phyloP scores from a whole-genome alignment of 1,140 invertebrate genomes.

The Theocolax elegans region DNA sequence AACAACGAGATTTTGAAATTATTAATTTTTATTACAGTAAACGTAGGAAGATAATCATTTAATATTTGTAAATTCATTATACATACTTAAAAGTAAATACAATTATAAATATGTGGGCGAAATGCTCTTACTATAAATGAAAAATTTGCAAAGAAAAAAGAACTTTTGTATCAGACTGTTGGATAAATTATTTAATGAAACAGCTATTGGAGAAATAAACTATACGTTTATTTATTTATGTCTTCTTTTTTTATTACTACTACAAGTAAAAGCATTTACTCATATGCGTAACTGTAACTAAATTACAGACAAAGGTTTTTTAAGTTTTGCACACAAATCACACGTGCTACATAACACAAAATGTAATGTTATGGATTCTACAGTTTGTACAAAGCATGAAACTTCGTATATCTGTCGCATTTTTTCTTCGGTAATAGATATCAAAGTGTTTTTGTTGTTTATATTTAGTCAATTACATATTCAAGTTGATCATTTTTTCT shows the following conservation, averaged over 20 bases:
- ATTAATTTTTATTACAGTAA: too few species aligned
- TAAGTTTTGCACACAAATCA: slow-evolving; percentile 31
- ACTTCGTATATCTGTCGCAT: slow-evolving; percentile 40
- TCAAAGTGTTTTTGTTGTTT: slow-evolving; percentile 42
- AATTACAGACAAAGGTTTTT: slow-evolving; percentile 38
- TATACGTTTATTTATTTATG: slow-evolving; percentile 35
- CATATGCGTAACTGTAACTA: slow-evolving; percentile 17
- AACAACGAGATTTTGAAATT: too few species aligned
- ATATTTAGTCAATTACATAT: slow-evolving; percentile 45
- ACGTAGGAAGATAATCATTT: too few species aligned
- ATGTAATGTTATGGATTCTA: slow-evolving; percentile 25
- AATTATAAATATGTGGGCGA: too few species aligned
- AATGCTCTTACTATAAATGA: too few species aligned
- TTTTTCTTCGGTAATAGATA: slow-evolving; percentile 36
- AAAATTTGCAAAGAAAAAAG: neutral
- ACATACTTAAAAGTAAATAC: too few species aligned
- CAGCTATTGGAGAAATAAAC: slow-evolving; percentile 23
- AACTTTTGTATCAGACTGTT: too few species aligned
- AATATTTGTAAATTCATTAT: too few species aligned
- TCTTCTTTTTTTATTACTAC: slow-evolving; percentile 34
- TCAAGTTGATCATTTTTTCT: slow-evolving; percentile 28
- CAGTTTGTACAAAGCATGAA: slow-evolving; percentile 38
- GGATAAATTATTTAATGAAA: slow-evolving; percentile 4
- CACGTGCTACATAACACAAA: slow-evolving; percentile 14
- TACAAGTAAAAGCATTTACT: slow-evolving; percentile 42